These are phyloP conservation scores for Microctenopoma stevenorrisi DNA, from an alignment of 2,797 vertebrate species.

Conservation along the genomic window DNA sequence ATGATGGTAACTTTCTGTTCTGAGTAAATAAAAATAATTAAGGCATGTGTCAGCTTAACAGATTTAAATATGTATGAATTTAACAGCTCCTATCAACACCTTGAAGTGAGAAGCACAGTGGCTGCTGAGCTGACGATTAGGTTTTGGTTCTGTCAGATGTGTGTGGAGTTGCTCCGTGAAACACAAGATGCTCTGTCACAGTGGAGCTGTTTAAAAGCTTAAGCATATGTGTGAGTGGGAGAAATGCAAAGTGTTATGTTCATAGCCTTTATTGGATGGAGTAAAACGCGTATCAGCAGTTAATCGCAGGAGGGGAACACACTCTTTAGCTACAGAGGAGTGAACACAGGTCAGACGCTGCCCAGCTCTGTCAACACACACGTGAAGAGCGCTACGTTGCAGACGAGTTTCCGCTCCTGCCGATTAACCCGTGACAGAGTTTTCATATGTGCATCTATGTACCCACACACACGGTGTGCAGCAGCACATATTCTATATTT, in stretches of 20 bases:
- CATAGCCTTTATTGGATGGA: not conserved
- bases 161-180: slow-evolving; percentile 22
- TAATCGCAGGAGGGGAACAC: not conserved
- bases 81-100: slow-evolving; percentile 29
- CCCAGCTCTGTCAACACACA: not conserved
- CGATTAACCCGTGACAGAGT: not conserved
- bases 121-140: slow-evolving; percentile 9
- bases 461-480: too few relatives aligned
- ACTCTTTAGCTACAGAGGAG: not conserved
- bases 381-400: not conserved
- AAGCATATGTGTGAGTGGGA: slow-evolving; percentile 7
- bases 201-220: slow-evolving; percentile 12
- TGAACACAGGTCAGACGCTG: not conserved
- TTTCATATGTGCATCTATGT: too few relatives aligned
- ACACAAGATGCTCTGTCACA: slow-evolving; percentile 26
- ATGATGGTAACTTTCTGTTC: not conserved
- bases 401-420: too few relatives aligned
- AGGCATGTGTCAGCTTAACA: not conserved
- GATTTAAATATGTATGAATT: not conserved
- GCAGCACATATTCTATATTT: too few relatives aligned
- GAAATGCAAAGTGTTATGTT: not conserved
- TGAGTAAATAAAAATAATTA: not conserved
- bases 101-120: slow-evolving; percentile 19
- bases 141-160: not conserved
- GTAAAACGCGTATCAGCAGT: not conserved